Evolutionary conservation across 2,888 invertebrate genomes (phyloP), one percentile per base, ranked within the genome.

Genomic region (Eugnorisma glareosa): DNA sequence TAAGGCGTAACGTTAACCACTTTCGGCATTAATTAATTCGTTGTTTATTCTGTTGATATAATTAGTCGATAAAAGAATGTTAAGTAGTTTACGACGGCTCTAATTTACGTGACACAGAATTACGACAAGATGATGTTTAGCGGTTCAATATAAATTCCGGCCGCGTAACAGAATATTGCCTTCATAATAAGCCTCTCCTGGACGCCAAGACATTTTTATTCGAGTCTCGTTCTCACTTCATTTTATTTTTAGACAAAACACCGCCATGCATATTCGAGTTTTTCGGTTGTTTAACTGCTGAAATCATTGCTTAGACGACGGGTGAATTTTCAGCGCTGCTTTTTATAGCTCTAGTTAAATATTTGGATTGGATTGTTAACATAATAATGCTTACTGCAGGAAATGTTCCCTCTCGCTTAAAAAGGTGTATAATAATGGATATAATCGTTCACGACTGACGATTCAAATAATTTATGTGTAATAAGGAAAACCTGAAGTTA

Each of bases 181-280:
- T 93, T 92, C 91, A 93, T 94, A 94, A 95, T 94, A 94, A 94
- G 93, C 93, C 92, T 90, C 90, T 90, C 81, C 81, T 86, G 88
- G 87, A 82, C 83, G 85, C 76, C 83, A 82, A 88, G 89, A 88
- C 88, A 91, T 93, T 92, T 91, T 93, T 92, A 93, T 94, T 93
- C 93, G 86, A 88, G 87, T 84, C 91, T 90, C 92, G 93, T 93
- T 90, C 89, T 88, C 90, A 91, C 91, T 93, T 90, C 90, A 91
- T 93, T 94, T 94, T 94, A 94, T 94, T 94, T 94, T 94, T 93
- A 93, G 91, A 93, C 91, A 91, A 92, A 91, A 91, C 90, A 89
- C 89, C 82, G 90, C 90, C 88, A 90, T 92, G 91, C 90, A 91
- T 93, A 93, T 93, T 89, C 83, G 87, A 90, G 89, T 88, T 91